Evolutionary conservation across 2,888 invertebrate genomes (phyloP).

Genomic region (Melipona beecheii): DNA sequence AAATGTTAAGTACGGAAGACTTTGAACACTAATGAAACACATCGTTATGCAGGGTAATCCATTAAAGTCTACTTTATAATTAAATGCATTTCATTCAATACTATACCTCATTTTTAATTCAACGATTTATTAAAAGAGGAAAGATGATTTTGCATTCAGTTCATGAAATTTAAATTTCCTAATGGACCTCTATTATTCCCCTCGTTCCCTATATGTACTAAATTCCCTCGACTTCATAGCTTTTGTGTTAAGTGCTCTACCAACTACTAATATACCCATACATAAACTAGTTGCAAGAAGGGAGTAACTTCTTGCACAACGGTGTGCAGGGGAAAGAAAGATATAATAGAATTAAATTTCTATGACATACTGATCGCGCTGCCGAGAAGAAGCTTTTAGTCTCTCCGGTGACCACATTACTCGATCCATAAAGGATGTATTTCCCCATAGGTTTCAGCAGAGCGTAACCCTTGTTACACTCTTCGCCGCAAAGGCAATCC

Average conservation of each 20-base stretch:
- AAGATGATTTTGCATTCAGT: too few relatives aligned
- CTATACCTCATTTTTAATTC: too few relatives aligned
- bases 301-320: not conserved
- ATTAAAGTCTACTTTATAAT: not conserved
- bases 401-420: constrained; percentile 95
- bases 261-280: not conserved
- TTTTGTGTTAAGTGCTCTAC: not conserved
- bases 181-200: not conserved
- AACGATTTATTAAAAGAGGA: not conserved
- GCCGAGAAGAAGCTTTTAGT: constrained; percentile 96
- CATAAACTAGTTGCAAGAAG: not conserved
- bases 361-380: constrained; percentile 90
- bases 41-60: not conserved
- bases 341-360: constrained; percentile 30
- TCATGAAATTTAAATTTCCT: not conserved
- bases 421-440: constrained; percentile 94
- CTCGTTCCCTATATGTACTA: not conserved
- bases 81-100: not conserved
- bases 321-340: not conserved
- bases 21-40: not conserved
- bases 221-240: not conserved
- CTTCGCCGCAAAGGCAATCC: constrained; percentile 95
- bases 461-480: constrained; percentile 93
- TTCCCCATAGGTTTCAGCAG: constrained; percentile 95
- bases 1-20: constrained; percentile 39